Evolutionary conservation across 2,113 vertebrate species (phyloP).

Genomic region (Spilogale gracilis): DNA sequence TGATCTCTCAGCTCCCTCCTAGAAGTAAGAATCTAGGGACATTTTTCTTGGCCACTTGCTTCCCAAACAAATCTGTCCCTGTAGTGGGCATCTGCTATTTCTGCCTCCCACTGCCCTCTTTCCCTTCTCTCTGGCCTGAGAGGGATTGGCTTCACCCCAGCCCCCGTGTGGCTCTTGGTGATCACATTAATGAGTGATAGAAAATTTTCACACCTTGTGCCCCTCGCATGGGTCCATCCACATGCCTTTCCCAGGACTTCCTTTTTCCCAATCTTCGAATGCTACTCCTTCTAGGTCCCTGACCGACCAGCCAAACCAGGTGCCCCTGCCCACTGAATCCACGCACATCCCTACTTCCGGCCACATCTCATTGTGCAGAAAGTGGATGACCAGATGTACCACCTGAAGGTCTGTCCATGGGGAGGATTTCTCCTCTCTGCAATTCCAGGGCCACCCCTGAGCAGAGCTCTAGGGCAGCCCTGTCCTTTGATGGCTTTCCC

Average conservation of each 20-base stretch:
- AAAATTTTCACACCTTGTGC: neutral
- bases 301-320: neutral
- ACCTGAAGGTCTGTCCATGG: neutral
- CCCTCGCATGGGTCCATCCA: neutral
- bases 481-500: neutral
- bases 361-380: neutral
- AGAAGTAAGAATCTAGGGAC: neutral
- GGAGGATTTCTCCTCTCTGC: neutral
- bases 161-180: neutral
- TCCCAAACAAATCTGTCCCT: neutral
- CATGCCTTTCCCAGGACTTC: neutral
- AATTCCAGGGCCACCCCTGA: neutral
- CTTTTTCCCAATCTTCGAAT: neutral
- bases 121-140: conserved; percentile 13
- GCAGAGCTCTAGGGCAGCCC: no score
- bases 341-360: neutral
- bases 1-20: neutral
- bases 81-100: neutral
- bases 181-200: neutral
- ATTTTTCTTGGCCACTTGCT: neutral
- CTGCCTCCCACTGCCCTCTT: neutral
- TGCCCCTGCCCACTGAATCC: neutral
- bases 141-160: neutral
- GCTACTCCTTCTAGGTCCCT: neutral
- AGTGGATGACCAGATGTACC: neutral